Percentiles rank a stretch among this genome's conserved stretches.
These are phyloP conservation scores for Acleris sparsana DNA, from an alignment of 2,888 invertebrate genomes.

Conservation along the genomic window DNA sequence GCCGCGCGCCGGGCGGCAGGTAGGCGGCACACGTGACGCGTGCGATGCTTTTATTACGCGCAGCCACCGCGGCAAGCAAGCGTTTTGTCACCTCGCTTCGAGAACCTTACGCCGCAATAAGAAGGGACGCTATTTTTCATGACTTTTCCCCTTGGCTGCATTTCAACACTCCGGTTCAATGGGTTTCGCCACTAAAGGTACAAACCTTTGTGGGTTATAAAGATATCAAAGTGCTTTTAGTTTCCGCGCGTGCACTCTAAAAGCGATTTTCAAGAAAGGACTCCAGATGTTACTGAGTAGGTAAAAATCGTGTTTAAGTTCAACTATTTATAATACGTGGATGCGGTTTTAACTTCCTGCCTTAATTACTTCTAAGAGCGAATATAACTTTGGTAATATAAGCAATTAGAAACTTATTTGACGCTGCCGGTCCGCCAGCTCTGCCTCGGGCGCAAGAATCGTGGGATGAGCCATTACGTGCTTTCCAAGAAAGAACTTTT, in stretches of 20 bases:
- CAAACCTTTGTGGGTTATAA: constrained; percentile 58
- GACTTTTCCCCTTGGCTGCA: constrained; percentile 68
- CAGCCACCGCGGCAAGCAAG: constrained; percentile 50
- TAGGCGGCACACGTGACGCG: constrained; percentile 46
- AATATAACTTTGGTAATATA: constrained; percentile 83
- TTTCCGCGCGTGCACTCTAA: constrained; percentile 47
- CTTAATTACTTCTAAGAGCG: constrained; percentile 80
- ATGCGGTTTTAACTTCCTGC: constrained; percentile 74
- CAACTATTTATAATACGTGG: constrained; percentile 61
- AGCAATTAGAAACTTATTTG: constrained; percentile 84
- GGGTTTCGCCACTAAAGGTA: constrained; percentile 52
- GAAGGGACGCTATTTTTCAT: constrained; percentile 64
- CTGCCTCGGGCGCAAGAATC: constrained; percentile 77
- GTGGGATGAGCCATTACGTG: constrained; percentile 82
- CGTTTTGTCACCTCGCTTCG: constrained; percentile 68
- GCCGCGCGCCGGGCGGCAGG: constrained; percentile 2
- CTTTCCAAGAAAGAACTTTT: constrained; percentile 78
- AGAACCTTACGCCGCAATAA: constrained; percentile 63
- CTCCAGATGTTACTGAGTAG: constrained; percentile 15
- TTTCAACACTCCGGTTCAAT: constrained; percentile 67
- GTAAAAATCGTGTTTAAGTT: constrained; percentile 54
- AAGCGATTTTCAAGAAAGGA: constrained; percentile 35
- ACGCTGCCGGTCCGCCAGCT: constrained; percentile 79
- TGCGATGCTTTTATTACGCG: constrained; percentile 60
- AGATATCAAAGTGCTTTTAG: constrained; percentile 60